Evolutionary conservation across 2,888 invertebrate genomes (phyloP).

Genomic region (Meloe dianella): DNA sequence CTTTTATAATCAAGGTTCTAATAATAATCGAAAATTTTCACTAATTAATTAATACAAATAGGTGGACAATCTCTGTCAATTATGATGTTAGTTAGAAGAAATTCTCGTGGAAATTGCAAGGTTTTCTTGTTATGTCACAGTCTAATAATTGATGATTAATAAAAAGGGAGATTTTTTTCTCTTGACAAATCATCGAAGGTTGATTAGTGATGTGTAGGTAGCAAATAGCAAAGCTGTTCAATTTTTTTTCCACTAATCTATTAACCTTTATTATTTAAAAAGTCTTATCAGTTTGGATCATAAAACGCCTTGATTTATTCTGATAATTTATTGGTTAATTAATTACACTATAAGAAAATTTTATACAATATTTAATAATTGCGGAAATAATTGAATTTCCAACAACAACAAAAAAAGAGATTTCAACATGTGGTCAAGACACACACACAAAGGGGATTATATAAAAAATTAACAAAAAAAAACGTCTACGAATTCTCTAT

Average conservation of each 20-base stretch:
- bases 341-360: not conserved
- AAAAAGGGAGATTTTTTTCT: not conserved
- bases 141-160: not conserved
- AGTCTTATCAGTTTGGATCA: not conserved
- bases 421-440: not conserved
- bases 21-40: not conserved
- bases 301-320: not conserved
- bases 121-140: not conserved
- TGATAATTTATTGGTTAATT: not conserved
- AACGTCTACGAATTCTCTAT: not conserved
- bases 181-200: not conserved
- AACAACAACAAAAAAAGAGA: not conserved
- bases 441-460: not conserved
- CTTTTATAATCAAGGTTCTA: not conserved
- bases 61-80: not conserved
- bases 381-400: not conserved
- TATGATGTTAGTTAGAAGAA: slow-evolving; percentile 1
- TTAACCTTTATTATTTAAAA: not conserved
- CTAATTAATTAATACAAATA: not conserved
- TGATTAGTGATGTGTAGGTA: not conserved
- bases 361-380: not conserved
- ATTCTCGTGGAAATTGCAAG: not conserved
- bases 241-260: too few relatives aligned
- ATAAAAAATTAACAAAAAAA: slow-evolving; percentile 8
- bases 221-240: too few relatives aligned